Conservation (phyloP, 2,888 invertebrate species). For the Mesodorylaimus sp. region DNA sequence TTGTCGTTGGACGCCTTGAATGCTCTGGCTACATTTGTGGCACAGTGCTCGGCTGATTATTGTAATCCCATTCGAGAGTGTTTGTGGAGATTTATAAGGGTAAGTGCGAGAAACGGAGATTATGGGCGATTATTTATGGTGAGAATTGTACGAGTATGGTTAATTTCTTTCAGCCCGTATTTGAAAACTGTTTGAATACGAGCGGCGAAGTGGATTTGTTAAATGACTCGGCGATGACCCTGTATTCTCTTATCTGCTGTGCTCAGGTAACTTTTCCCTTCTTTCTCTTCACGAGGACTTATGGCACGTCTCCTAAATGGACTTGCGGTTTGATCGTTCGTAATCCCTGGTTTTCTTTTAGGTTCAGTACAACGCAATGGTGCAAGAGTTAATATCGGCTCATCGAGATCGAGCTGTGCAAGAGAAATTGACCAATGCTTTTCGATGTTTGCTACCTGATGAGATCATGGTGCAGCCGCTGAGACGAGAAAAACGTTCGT, state of each 20-base stretch:
- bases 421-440: constrained; percentile 9
- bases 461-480: neutral
- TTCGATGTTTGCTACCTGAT: constrained; percentile 10
- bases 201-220: constrained; percentile 34
- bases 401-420: constrained; percentile 7
- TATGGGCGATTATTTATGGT: too few species aligned
- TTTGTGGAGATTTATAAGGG: constrained; percentile 27
- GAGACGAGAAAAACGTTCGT: constrained; percentile 14
- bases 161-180: constrained; percentile 32
- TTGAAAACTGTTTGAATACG: constrained; percentile 32
- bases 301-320: neutral
- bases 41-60: constrained; percentile 16
- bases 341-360: constrained; percentile 11
- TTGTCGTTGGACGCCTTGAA: constrained; percentile 26
- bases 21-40: constrained; percentile 21
- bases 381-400: constrained; percentile 13
- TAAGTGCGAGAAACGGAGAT: constrained; percentile 18
- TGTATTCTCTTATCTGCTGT: constrained; percentile 34
- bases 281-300: neutral
- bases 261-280: constrained; percentile 22
- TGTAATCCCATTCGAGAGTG: constrained; percentile 15
- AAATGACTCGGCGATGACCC: constrained; percentile 30
- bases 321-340: too few species aligned
- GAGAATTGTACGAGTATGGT: too few species aligned
- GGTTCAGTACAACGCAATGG: constrained; percentile 15